Conservation (phyloP, 2,113 vertebrate species). For the Lates calcarifer region DNA sequence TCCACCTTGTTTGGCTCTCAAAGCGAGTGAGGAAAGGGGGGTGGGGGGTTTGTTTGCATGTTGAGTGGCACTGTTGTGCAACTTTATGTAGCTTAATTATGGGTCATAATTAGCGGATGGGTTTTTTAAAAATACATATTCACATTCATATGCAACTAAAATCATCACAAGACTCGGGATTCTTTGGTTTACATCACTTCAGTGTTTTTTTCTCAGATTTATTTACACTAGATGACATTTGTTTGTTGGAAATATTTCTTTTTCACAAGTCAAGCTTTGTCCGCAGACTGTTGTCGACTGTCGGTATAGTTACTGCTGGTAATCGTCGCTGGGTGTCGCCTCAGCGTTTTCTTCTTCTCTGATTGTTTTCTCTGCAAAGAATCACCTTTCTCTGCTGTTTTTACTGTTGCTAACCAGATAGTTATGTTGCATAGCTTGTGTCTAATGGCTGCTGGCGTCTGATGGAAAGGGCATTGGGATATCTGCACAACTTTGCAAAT, state of each 20-base stretch:
- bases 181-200: constrained; percentile 21
- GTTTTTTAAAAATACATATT: constrained; percentile 27
- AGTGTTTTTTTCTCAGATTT: constrained; percentile 13
- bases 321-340: not conserved
- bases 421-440: not conserved
- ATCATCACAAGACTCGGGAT: constrained; percentile 2
- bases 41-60: constrained; percentile 40
- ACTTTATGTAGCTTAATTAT: constrained; percentile 55
- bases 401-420: constrained; percentile 23
- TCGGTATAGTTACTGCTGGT: not conserved
- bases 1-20: constrained; percentile 46
- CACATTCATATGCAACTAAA: constrained; percentile 44
- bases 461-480: not conserved
- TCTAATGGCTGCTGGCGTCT: not conserved
- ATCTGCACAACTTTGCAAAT: not conserved
- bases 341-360: constrained; percentile 19
- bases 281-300: constrained; percentile 12
- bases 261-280: constrained; percentile 5
- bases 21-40: too few species aligned
- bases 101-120: constrained; percentile 23
- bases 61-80: constrained; percentile 28
- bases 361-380: constrained; percentile 8
- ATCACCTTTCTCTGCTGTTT: constrained; percentile 17
- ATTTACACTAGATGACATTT: constrained; percentile 18
- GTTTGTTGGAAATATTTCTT: not conserved